Percentiles rank a stretch among this genome's conserved stretches.
These are phyloP conservation scores for Melanotus villosus DNA, from an alignment of 2,888 invertebrate species.

Conservation along the genomic window DNA sequence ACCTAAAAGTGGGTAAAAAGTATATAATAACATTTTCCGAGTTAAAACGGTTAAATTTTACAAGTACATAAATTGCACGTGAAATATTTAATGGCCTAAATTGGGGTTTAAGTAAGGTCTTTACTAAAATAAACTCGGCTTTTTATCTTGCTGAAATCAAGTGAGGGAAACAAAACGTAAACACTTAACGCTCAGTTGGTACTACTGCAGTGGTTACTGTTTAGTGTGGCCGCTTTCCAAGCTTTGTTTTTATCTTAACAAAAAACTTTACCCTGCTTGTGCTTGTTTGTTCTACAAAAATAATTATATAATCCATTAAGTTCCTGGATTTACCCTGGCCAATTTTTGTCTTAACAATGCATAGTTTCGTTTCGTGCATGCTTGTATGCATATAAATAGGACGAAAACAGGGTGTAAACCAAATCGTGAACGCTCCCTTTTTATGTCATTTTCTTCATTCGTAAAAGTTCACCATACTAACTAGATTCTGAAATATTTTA, in stretches of 20 bases:
- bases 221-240: conserved; percentile 10
- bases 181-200: conserved; percentile 26
- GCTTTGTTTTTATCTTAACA: conserved; percentile 10
- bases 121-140: conserved; percentile 18
- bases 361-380: conserved; percentile 18
- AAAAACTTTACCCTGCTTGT: conserved; percentile 5
- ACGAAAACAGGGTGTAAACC: conserved; percentile 19
- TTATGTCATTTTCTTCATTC: conserved; percentile 14
- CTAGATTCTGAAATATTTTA: conserved; percentile 1
- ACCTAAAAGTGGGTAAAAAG: background rate
- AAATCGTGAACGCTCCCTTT: conserved; percentile 16
- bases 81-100: conserved; percentile 16
- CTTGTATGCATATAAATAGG: conserved; percentile 15
- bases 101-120: conserved; percentile 18
- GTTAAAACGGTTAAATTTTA: background rate
- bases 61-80: conserved; percentile 15
- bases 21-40: background rate
- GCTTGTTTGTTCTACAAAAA: conserved; percentile 19
- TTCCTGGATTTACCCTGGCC: conserved; percentile 18
- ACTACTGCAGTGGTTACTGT: conserved; percentile 21
- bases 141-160: conserved; percentile 16
- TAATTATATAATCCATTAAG: conserved; percentile 29
- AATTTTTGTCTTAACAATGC: conserved; percentile 21
- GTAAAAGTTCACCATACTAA: conserved; percentile 1
- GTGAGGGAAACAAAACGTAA: conserved; percentile 21